Percentiles rank a stretch among this genome's conserved stretches.
Conservation (phyloP, 2,113 vertebrate genomes). For the Podarcis muralis region DNA sequence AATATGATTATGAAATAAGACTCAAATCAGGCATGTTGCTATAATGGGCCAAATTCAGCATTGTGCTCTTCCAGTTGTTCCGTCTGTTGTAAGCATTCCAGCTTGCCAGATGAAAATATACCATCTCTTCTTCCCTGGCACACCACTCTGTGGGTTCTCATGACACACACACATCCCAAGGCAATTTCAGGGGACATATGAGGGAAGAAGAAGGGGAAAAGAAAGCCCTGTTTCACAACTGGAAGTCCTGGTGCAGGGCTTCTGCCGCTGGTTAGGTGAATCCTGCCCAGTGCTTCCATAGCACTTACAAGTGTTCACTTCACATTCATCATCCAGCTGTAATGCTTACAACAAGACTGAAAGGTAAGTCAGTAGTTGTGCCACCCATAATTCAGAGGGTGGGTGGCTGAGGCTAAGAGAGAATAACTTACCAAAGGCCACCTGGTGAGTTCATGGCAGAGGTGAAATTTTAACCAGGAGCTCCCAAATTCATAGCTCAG, state of each 20-base stretch:
- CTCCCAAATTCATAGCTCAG: background rate
- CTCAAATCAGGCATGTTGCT: conserved; percentile 6
- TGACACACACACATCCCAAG: too few species aligned
- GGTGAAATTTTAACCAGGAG: background rate
- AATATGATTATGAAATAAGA: background rate
- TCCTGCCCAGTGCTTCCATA: background rate
- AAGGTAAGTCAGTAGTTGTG: background rate
- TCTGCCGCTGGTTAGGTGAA: too few species aligned
- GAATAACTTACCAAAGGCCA: background rate
- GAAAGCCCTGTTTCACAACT: too few species aligned
- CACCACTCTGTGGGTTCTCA: too few species aligned
- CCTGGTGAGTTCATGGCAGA: background rate
- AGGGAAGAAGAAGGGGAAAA: too few species aligned
- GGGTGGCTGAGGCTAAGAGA: background rate
- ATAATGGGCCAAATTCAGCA: background rate
- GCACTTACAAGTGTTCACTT: background rate
- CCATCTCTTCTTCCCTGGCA: too few species aligned
- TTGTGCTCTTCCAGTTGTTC: too few species aligned
- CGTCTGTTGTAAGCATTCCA: too few species aligned
- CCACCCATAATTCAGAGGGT: background rate
- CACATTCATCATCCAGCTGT: background rate
- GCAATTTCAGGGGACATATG: too few species aligned
- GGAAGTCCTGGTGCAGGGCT: too few species aligned
- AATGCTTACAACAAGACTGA: background rate
- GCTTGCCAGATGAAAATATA: too few species aligned